Conservation (phyloP, 2,888 invertebrate genomes). For the Ligdia adustata region DNA sequence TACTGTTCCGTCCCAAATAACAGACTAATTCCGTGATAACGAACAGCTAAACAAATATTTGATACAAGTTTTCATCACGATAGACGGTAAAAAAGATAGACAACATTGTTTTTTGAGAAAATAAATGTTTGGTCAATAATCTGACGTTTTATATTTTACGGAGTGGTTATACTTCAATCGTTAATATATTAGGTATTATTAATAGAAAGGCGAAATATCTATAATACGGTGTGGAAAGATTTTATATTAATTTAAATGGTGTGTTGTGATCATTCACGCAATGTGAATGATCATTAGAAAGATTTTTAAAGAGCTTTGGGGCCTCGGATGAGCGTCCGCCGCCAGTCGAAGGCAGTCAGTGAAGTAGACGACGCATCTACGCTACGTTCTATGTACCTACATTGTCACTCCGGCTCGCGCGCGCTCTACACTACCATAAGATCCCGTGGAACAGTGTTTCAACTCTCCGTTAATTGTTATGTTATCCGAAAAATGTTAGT, state of each 20-base stretch:
- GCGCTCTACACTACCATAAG: conserved; percentile 35
- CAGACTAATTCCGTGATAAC: conserved; percentile 15
- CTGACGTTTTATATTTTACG: no score
- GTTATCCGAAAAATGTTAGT: conserved; percentile 45
- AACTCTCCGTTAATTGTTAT: no score
- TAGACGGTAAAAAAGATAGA: no score
- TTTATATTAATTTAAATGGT: conserved; percentile 10
- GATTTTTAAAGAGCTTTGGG: conserved; percentile 8
- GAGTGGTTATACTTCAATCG: no score
- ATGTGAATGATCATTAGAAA: conserved; percentile 35
- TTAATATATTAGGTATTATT: no score
- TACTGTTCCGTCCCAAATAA: conserved; percentile 9
- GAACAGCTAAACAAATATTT: conserved; percentile 12
- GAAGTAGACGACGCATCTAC: conserved; percentile 2
- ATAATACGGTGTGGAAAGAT: no score
- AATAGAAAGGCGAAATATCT: no score
- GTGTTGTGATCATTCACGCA: conserved; percentile 19
- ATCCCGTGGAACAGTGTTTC: no score
- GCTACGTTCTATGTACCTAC: conserved; percentile 4
- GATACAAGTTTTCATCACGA: no score
- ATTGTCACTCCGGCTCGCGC: conserved; percentile 17
- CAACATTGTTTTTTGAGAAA: no score
- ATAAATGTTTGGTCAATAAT: no score
- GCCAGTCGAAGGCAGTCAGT: neutral
- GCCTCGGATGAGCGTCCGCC: conserved; percentile 12